Base-by-base conservation (phyloP, 1,140 invertebrate species). In the Leptinotarsa lineolata region DNA sequence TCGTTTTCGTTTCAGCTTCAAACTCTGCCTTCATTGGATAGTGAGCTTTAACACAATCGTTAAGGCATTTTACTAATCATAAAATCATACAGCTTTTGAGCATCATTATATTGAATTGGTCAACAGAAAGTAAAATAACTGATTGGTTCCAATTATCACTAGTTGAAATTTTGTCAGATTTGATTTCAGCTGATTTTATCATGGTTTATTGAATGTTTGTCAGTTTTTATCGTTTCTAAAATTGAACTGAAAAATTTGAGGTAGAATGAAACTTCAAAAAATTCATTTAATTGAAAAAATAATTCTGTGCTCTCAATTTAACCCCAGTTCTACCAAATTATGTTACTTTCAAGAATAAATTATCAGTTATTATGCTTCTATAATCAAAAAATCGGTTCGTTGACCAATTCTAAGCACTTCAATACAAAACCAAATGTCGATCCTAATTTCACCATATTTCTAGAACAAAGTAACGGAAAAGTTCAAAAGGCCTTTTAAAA, bases 401-500 rank as follows among this genome's bases (percentile, higher is more conserved):
- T 59, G 58, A 4, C 58, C 58, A 39, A 39, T 39, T 39, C 30
- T 39, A 0, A 39, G 8, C 30, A 39, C 30, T 59, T n/a, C 0
- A 59, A 59, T 59, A n/a, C 22, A 39, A 39, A 39, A 39, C 30
- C 30, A 39, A 39, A 39, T 39, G 30, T 11, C 30, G 30, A 39
- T 39, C 30, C 30, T 39, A 39, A 39, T 65, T 72, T 74, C 21
- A 44, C 13, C 72, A 59, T 80, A 80, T 85, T 86, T 86, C 81
- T 89, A 92, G 92, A 92, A 91, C 80, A 94, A 93, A 88, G 90
- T 94, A 75, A 91, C 92, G 59, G 94, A 96, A 85, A 94, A 95
- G 84, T 91, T 95, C 77, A 92, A 95, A 84, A 88, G 94, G 78
- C 94, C 94, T 1, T 92, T 96, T 84, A 95, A 95, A 86, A 95